Percentiles rank a stretch among this genome's conserved stretches.
These are phyloP conservation scores for Albula goreensis DNA, from an alignment of 2,113 vertebrate genomes.

Conservation along the genomic window DNA sequence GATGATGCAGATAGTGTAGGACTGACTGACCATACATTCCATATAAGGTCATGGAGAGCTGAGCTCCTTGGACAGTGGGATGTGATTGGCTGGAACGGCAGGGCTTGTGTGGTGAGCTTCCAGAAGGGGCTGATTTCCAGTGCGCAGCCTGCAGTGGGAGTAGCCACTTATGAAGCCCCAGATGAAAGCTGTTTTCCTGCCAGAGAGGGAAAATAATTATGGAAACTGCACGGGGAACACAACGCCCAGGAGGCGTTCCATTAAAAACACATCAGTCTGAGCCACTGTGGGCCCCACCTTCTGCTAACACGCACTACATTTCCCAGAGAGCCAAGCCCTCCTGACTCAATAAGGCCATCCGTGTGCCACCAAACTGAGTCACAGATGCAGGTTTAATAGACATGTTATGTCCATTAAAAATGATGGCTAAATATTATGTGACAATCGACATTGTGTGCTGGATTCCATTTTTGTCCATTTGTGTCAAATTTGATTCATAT, in stretches of 20 bases:
- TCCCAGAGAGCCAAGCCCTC: background rate
- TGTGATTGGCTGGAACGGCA: background rate
- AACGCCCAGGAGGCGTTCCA: background rate
- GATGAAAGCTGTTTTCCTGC: background rate
- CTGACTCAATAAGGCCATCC: background rate
- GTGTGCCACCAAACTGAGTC: background rate
- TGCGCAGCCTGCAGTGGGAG: background rate
- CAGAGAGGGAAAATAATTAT: background rate
- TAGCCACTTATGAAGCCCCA: background rate
- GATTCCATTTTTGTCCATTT: no score
- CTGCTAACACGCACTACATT: background rate
- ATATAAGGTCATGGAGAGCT: background rate
- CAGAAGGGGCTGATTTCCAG: background rate
- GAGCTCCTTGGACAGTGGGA: background rate
- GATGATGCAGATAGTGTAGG: background rate
- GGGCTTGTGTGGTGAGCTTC: background rate
- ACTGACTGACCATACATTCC: background rate
- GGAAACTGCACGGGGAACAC: background rate
- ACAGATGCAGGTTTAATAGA: background rate
- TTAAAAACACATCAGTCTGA: background rate
- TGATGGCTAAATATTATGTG: no score
- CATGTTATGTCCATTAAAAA: no score
- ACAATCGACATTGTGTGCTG: no score
- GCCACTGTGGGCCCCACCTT: background rate
- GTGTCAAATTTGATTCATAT: no score